phyloP scores from a whole-genome alignment of 2,888 invertebrate genomes.

The Byasa hedistus region DNA sequence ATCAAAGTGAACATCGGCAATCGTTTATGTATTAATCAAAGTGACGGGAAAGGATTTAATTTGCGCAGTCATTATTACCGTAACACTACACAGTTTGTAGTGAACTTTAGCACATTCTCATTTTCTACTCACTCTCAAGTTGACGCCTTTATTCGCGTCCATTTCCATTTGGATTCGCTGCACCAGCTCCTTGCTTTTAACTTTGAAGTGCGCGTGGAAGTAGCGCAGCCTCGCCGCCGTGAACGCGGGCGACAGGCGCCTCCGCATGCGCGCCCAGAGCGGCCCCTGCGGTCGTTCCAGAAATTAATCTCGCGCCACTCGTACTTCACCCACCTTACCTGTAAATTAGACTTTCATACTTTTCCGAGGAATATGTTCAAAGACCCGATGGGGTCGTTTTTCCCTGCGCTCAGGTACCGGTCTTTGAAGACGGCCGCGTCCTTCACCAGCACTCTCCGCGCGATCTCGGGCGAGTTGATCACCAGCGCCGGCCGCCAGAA shows the following conservation, averaged over 20 bases:
- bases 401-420: slow-evolving; percentile 36
- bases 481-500: slow-evolving; percentile 46
- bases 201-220: background rate
- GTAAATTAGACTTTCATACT: background rate
- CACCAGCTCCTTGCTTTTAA: background rate
- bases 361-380: slow-evolving; percentile 38
- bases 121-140: background rate
- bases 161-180: background rate
- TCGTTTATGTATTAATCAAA: no score
- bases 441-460: slow-evolving; percentile 38
- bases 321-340: no score
- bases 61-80: no score
- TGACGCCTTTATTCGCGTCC: background rate
- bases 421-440: slow-evolving; percentile 41
- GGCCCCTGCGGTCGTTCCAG: slow-evolving; percentile 7
- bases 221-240: background rate
- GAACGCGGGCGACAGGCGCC: background rate
- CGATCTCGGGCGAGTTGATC: slow-evolving; percentile 39
- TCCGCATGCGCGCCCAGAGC: background rate
- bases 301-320: background rate
- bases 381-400: slow-evolving; percentile 40
- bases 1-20: no score
- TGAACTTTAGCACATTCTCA: background rate
- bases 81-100: background rate
- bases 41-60: no score